Base-by-base conservation (phyloP, 1,140 invertebrate genomes). In the Papilio dardanus region DNA sequence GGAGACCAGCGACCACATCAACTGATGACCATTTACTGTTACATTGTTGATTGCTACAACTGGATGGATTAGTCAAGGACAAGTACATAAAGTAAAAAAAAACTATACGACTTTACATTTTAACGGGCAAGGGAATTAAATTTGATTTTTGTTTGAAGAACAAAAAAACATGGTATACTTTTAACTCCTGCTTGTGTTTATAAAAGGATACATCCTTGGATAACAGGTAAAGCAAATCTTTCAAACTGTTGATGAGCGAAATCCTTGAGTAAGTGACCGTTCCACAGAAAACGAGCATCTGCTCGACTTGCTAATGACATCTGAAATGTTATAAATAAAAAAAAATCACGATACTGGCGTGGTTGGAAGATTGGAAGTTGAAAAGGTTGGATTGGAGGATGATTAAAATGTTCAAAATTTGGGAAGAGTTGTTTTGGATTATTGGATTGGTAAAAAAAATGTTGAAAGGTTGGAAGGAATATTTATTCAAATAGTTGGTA, bases 271-370 rank as follows among this genome's bases (percentile, higher is more conserved):
- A 99, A 92, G 92, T 97, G 94, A 2, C 95, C 94, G 90, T 99
- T 99, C 99, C 99, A 99, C 6, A 99, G 94, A 93, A 99, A 99
- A 66, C 98, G 94, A 24, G 94, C 92, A 91, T 99, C 98, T 10
- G 98, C 98, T 62, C 97, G 94, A 77, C 96, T 95, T 76, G 96
- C 94, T 37, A 98, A 90, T 69, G 95, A 95, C 91, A 95, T 95
- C 94, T 96, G 87, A 37, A 82, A 21, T 58, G 76, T 62, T 74
- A 71, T 66, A 74, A 28, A 69, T 62, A 62, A 14, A 66, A 62
- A 6, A 6, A 71, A 1, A 10, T 54, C n/a, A 54, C 8, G 3
- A 46, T 19, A 19, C 19, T 19, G 42, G 16, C 4, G n/a, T 42
- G 40, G 2, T 46, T 46, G 42, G 42, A 46, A 46, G 2, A 16